Evolutionary conservation across 2,113 vertebrate genomes (phyloP).

Genomic region (Ahaetulla prasina): DNA sequence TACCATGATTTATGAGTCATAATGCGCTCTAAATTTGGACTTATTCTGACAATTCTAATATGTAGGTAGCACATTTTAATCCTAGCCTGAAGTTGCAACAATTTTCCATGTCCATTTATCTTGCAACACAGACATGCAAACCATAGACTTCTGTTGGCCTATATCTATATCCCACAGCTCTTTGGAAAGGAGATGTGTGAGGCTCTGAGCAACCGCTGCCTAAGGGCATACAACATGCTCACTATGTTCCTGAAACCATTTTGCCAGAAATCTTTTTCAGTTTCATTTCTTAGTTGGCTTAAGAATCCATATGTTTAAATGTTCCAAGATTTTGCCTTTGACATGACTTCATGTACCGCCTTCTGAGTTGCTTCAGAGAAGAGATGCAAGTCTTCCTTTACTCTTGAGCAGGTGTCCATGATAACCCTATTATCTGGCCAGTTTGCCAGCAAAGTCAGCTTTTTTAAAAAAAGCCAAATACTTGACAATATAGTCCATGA

Average conservation of each 20-base stretch:
- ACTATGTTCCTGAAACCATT: background rate
- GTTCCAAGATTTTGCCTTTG: background rate
- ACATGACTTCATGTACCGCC: background rate
- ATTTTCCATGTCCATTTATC: background rate
- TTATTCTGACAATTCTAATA: background rate
- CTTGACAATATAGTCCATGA: background rate
- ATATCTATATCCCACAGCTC: background rate
- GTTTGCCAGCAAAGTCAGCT: background rate
- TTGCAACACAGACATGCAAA: background rate
- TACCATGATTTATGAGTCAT: background rate
- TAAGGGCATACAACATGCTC: background rate
- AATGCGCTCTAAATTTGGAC: background rate
- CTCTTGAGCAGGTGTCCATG: background rate
- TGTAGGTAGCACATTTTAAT: background rate
- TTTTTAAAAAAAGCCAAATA: background rate
- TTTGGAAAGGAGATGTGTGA: background rate
- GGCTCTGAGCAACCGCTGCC: background rate
- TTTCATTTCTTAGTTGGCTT: background rate
- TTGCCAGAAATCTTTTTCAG: background rate
- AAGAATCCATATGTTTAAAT: background rate
- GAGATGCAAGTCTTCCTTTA: background rate
- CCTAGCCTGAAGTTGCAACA: background rate
- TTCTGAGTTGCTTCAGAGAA: background rate
- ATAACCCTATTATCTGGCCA: background rate
- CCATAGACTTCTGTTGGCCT: too few relatives aligned